phyloP scores from a whole-genome alignment of 2,797 vertebrate genomes.

The Gymnodraco acuticeps region DNA sequence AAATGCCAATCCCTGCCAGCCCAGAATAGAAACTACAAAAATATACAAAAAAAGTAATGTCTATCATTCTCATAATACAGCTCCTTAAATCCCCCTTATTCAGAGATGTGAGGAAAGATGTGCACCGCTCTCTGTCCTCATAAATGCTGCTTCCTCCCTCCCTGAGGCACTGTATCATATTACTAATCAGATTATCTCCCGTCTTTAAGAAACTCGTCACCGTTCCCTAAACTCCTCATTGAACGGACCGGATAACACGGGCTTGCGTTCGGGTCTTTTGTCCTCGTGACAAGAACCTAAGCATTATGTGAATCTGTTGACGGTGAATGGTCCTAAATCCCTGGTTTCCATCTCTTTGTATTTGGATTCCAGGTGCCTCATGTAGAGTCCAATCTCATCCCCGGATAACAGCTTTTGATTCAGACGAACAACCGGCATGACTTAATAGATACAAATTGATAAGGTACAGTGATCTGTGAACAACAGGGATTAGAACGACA shows the following conservation, averaged over 20 bases:
- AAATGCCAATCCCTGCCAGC: constrained; percentile 16
- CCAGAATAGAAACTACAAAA: constrained; percentile 34
- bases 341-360: constrained; percentile 3
- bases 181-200: constrained; percentile 72
- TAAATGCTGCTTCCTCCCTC: constrained; percentile 31
- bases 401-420: constrained; percentile 5
- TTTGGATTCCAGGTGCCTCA: constrained; percentile 19
- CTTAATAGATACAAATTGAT: not conserved
- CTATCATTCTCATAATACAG: constrained; percentile 18
- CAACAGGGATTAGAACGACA: not conserved
- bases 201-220: constrained; percentile 42
- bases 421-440: not conserved
- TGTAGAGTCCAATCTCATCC: constrained; percentile 13
- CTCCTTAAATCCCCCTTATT: constrained; percentile 41
- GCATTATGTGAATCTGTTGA: constrained; percentile 22
- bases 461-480: not conserved
- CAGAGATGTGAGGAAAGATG: constrained; percentile 40
- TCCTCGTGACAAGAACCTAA: constrained; percentile 27
- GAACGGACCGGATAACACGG: constrained; percentile 31
- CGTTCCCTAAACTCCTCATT: constrained; percentile 21
- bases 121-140: constrained; percentile 42
- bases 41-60: constrained; percentile 11
- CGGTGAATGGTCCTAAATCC: constrained; percentile 23
- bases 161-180: constrained; percentile 53
- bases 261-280: constrained; percentile 27